These are phyloP conservation scores for Eupleurogrammus muticus DNA, from an alignment of 2,797 vertebrate species.

Conservation along the genomic window DNA sequence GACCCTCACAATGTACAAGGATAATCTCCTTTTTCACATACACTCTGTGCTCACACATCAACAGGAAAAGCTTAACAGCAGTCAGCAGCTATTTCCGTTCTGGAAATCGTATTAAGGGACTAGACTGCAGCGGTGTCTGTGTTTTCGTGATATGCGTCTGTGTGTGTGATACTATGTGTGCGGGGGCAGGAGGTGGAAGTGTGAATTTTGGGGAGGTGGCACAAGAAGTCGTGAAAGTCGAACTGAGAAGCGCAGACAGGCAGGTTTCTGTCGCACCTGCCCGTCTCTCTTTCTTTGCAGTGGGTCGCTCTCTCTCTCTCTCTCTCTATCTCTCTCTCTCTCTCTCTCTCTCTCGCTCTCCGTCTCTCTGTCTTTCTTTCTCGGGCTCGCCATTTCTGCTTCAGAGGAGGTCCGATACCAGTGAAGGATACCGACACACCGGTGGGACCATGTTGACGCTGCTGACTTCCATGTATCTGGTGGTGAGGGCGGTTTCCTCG, in stretches of 20 bases:
- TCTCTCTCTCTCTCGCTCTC: neutral
- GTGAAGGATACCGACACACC: constrained; percentile 11
- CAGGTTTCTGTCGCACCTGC: constrained; percentile 9
- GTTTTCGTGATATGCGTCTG: neutral
- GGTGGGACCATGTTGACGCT: constrained; percentile 80
- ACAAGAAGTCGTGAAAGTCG: constrained; percentile 28
- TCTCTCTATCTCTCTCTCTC: neutral
- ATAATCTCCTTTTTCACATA: constrained; percentile 14
- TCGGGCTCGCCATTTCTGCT: constrained; percentile 37
- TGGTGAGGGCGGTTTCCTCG: constrained; percentile 79
- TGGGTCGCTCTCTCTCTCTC: constrained; percentile 13
- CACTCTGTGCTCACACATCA: constrained; percentile 18
- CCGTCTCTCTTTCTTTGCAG: neutral
- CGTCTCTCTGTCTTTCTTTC: constrained; percentile 2
- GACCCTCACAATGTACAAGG: too few species aligned
- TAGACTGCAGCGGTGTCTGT: constrained; percentile 49
- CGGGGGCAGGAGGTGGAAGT: constrained; percentile 1
- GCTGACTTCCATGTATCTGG: constrained; percentile 84
- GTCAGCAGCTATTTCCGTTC: constrained; percentile 66
- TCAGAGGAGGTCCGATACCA: constrained; percentile 24
- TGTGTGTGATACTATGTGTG: neutral
- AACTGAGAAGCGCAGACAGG: constrained; percentile 33
- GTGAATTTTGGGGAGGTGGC: constrained; percentile 9
- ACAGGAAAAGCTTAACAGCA: constrained; percentile 12
- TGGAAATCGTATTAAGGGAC: constrained; percentile 70